phyloP scores from a whole-genome alignment of 92 coral and sea anemone genomes.

The Anthopleura xanthogrammica region DNA sequence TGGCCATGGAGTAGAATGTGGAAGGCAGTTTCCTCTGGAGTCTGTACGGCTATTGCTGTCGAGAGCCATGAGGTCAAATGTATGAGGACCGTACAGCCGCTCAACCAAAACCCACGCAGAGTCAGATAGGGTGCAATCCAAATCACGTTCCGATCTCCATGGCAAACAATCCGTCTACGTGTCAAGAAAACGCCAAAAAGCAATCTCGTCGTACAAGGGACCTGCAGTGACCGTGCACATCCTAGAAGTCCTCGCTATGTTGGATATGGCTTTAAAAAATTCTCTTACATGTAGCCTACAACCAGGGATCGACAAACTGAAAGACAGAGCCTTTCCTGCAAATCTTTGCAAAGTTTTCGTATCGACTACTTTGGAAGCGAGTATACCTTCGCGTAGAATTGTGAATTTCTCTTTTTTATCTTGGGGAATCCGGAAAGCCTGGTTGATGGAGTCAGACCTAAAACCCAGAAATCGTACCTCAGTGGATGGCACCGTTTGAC shows the following conservation, averaged over 20 bases:
- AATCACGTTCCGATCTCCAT: constrained; percentile 26
- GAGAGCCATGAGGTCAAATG: constrained; percentile 1
- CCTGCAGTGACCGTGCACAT: background rate
- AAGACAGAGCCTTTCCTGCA: constrained; percentile 15
- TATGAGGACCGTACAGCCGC: background rate
- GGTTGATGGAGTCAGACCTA: constrained; percentile 10
- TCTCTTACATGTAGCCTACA: background rate
- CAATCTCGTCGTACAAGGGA: constrained; percentile 21
- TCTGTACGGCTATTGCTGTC: constrained; percentile 8
- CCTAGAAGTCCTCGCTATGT: background rate
- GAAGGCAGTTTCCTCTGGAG: too few species aligned
- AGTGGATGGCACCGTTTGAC: background rate
- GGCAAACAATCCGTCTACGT: constrained; percentile 29
- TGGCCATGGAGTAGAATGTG: background rate
- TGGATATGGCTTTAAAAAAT: background rate
- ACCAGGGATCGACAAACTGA: background rate
- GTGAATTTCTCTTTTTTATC: constrained; percentile 12
- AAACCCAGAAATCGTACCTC: constrained; percentile 33
- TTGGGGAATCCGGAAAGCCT: constrained; percentile 15
- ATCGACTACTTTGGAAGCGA: background rate
- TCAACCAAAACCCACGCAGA: background rate
- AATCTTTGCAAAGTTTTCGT: constrained; percentile 22
- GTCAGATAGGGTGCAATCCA: background rate
- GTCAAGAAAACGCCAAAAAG: constrained; percentile 42
- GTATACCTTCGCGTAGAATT: background rate